Base-by-base conservation (phyloP, 2,113 vertebrate species). In the Aldabrachelys gigantea region DNA sequence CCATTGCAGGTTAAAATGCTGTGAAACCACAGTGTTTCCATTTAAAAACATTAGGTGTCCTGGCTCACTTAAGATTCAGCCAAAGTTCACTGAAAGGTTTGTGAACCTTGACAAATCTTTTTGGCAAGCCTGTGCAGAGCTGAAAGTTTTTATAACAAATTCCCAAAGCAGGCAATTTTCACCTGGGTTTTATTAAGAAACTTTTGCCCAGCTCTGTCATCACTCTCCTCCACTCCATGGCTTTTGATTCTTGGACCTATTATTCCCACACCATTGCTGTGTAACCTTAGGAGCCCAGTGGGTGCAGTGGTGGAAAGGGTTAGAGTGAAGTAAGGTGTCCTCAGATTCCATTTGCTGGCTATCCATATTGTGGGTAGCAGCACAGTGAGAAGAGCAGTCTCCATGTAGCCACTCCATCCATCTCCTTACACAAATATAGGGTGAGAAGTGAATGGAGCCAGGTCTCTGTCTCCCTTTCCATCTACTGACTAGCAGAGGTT, bases 11-110 rank as follows among this genome's bases (percentile, higher is more conserved):
- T 91, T 35, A 92, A 54, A 76, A 19, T 52, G n/a, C 76, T 90
- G 38, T 62, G 86, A 90, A 97, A 95, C 84, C 88, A 89, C 84
- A 92, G 8, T 31, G 19, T 91, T 94, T 82, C 75, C 13, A 85
- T 83, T 65, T 49, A 78, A 93, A 95, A 52, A 8, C 38, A 91
- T 84, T 83, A 79, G 62, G 59, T 93, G 85, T 2, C 35, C 35
- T 57, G 41, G 21, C 84, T 89, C n/a, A 59, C 91, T 95, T 90
- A 92, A 94, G 94, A 65, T 27, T 79, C 38, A 93, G 31, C 3
- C 35, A 44, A 91, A 54, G 54, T 91, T 90, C 91, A 56, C 65
- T 90, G 84, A 93, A 95, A 85, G 27, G 27, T 86, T 82, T 94
- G 31, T 93, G 80, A 95, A 82, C 47, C 62, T 75, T 93, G 10